Evolutionary conservation across 1,140 invertebrate genomes (phyloP).

Genomic region (Drosophila suzukii): DNA sequence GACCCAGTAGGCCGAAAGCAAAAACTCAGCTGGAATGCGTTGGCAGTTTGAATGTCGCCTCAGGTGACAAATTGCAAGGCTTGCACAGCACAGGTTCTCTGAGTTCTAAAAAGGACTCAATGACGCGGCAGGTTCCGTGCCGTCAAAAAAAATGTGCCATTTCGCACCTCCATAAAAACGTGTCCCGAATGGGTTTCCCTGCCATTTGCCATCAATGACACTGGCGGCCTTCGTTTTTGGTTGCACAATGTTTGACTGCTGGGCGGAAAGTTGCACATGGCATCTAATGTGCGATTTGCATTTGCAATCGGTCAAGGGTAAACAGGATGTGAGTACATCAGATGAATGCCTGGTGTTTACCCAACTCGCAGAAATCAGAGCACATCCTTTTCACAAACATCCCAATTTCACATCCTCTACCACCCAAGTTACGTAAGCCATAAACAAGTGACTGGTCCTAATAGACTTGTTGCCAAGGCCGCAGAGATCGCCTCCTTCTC

Average conservation of each 20-base stretch:
- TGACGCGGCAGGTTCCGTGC: conserved; percentile 76
- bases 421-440: conserved; percentile 69
- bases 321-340: conserved; percentile 43
- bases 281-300: conserved; percentile 75
- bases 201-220: conserved; percentile 31
- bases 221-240: conserved; percentile 44
- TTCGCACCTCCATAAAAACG: conserved; percentile 79
- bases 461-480: conserved; percentile 52
- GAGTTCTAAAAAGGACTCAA: conserved; percentile 45
- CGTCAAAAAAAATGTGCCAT: conserved; percentile 65
- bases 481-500: conserved; percentile 63
- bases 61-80: conserved; percentile 77
- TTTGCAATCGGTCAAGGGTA: conserved; percentile 72
- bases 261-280: conserved; percentile 49
- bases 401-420: conserved; percentile 11
- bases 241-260: conserved; percentile 64
- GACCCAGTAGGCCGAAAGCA: conserved; percentile 42
- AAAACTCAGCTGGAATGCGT: conserved; percentile 68
- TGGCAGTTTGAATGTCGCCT: conserved; percentile 70
- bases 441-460: conserved; percentile 33
- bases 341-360: conserved; percentile 53
- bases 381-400: conserved; percentile 11
- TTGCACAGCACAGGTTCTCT: conserved; percentile 43
- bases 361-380: conserved; percentile 68
- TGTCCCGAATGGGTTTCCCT: conserved; percentile 53